A percentile compares a stretch with the other conserved stretches of the same genome.
Evolutionary conservation across 2,888 invertebrate genomes (phyloP).

Genomic region (Sialis fuliginosa): DNA sequence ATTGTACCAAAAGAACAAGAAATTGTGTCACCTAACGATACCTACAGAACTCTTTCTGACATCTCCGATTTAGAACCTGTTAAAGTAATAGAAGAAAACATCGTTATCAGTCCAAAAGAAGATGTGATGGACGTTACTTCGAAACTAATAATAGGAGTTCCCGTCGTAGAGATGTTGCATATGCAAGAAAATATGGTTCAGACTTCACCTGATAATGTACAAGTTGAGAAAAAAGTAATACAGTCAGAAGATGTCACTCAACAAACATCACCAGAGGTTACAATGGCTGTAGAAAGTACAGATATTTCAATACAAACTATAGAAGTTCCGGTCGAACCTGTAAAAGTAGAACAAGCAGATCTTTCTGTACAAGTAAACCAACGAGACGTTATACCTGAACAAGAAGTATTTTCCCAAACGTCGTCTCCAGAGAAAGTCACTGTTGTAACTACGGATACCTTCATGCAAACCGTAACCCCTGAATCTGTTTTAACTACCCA

Average conservation of each 20-base stretch:
- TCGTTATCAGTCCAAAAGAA: constrained; percentile 35
- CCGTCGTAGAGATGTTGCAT: constrained; percentile 38
- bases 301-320: constrained; percentile 38
- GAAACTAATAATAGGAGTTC: constrained; percentile 31
- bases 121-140: constrained; percentile 31
- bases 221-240: constrained; percentile 23
- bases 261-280: constrained; percentile 34
- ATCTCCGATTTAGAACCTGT: constrained; percentile 38
- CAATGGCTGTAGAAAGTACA: constrained; percentile 23
- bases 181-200: constrained; percentile 37
- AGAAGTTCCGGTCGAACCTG: constrained; percentile 14
- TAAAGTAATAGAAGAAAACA: constrained; percentile 46
- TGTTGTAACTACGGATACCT: constrained; percentile 22
- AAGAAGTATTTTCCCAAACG: constrained; percentile 18
- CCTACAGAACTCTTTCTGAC: constrained; percentile 39
- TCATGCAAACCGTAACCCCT: constrained; percentile 25
- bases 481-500: constrained; percentile 18
- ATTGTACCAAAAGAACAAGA: constrained; percentile 8
- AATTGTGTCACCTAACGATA: constrained; percentile 34
- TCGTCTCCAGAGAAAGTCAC: constrained; percentile 17
- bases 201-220: constrained; percentile 34
- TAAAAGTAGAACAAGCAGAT: constrained; percentile 15
- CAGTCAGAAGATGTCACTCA: constrained; percentile 20
- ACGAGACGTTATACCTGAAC: constrained; percentile 6
- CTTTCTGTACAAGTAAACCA: constrained; percentile 7